Evolutionary conservation across 2,888 invertebrate species (phyloP), one percentile per base, ranked within the genome.

Genomic region (Agrilus biguttatus): DNA sequence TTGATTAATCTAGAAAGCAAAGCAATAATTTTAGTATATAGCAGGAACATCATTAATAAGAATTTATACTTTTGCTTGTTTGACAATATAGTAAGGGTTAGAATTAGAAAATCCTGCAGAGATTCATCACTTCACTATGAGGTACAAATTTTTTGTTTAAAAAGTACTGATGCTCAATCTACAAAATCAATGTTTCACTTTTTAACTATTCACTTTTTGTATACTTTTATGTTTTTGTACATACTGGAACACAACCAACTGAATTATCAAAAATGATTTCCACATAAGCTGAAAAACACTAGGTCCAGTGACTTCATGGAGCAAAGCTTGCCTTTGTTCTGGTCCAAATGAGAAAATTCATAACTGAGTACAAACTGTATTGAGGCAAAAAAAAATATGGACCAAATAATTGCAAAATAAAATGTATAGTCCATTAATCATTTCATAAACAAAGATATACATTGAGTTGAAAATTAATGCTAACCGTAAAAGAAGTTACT

Each of bases 1-100:
- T 78, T 98, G 97, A 67, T 97, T 97, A 55, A 98, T 98, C 84
- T 90, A 57, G 33, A 48, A 47, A 37, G 8, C 23, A 37, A 37
- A 7, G 13, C 28, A 21, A 37, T 12, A n/a, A n/a, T 17, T 13
- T 8, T 35, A 42, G 4, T 19, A 19, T 17, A 23, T 28, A 17
- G n/a, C 14, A 37, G 13, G 2, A 32, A 37, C 1, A 37, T 37
- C 14, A 23, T n/a, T 17, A n/a, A 40, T 21, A 42, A 32, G 17
- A 33, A 33, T 28, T n/a, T 43, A 37, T 32, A 36, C 88, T 69
- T 98, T 97, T 69, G 98, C 98, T 65, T 99, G 98, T 67, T 99
- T 99, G 0, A 99, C 98, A 62, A 99, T 99, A 59, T 98, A 99
- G 65, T 99, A 99, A 0, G 98, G 98, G 71, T 99, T 99, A 8